Percentiles rank a stretch among this genome's conserved stretches.
phyloP scores from a whole-genome alignment of 2,888 invertebrate species.

The Drosophila gaucha region DNA sequence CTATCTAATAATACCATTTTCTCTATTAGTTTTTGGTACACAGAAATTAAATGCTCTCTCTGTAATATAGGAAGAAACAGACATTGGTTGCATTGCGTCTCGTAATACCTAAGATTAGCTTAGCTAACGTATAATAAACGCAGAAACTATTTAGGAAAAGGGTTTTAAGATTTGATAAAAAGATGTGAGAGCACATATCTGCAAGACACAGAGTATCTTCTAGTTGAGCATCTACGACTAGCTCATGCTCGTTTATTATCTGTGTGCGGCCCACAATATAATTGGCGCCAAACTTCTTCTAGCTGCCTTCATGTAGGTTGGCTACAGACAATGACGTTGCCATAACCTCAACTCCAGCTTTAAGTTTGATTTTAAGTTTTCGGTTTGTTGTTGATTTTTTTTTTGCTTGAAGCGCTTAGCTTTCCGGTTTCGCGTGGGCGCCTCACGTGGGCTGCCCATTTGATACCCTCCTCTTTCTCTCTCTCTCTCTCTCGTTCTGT shows the following conservation, averaged over 20 bases:
- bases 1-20: too few relatives aligned
- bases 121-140: too few relatives aligned
- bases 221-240: neutral
- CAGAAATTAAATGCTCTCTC: too few relatives aligned
- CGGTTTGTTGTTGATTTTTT: neutral
- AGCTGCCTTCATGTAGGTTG: slow-evolving; percentile 27
- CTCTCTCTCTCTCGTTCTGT: neutral
- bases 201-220: neutral
- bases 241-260: slow-evolving; percentile 1
- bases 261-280: slow-evolving; percentile 47
- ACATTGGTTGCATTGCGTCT: too few relatives aligned
- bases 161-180: too few relatives aligned
- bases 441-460: slow-evolving; percentile 48
- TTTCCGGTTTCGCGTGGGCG: slow-evolving; percentile 57
- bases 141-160: too few relatives aligned
- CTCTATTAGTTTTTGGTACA: too few relatives aligned
- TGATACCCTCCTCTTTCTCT: slow-evolving; percentile 10
- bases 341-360: slow-evolving; percentile 28
- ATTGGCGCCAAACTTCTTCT: slow-evolving; percentile 59
- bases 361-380: slow-evolving; percentile 20
- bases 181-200: too few relatives aligned
- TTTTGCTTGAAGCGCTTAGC: slow-evolving; percentile 47
- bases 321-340: slow-evolving; percentile 27
- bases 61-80: too few relatives aligned
- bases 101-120: too few relatives aligned